A percentile compares a stretch with the other conserved stretches of the same genome.
Evolutionary conservation across 2,113 vertebrate genomes (phyloP).

Genomic region (Platysteira castanea): DNA sequence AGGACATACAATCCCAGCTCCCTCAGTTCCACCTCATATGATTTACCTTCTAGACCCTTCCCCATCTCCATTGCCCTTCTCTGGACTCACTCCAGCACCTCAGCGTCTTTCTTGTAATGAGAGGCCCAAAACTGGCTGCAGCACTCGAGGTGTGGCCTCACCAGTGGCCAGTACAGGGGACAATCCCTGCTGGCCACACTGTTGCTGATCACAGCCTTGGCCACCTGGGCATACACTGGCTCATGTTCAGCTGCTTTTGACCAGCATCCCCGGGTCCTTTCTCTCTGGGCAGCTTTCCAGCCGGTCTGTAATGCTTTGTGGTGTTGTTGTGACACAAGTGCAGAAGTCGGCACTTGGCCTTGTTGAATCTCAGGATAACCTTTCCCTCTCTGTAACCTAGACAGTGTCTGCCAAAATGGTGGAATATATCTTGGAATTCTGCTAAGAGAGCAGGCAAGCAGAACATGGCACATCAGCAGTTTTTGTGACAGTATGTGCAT

Average conservation of each 20-base stretch:
- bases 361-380: neutral
- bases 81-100: neutral
- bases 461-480: neutral
- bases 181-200: neutral
- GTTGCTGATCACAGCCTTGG: neutral
- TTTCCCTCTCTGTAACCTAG: neutral
- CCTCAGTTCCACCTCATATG: neutral
- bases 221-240: neutral
- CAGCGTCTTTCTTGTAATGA: neutral
- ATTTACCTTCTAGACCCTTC: neutral
- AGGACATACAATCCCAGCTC: neutral
- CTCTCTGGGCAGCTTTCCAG: neutral
- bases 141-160: neutral
- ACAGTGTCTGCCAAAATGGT: neutral
- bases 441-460: neutral
- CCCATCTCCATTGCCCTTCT: fast-evolving
- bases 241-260: neutral
- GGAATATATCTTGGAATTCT: neutral
- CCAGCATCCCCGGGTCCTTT: neutral
- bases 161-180: neutral
- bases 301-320: neutral
- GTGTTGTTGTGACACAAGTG: neutral
- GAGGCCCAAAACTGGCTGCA: neutral
- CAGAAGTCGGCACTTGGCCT: fast-evolving
- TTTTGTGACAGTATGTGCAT: neutral